phyloP scores from a whole-genome alignment of 2,113 vertebrate genomes.

The Rhinoderma darwinii region DNA sequence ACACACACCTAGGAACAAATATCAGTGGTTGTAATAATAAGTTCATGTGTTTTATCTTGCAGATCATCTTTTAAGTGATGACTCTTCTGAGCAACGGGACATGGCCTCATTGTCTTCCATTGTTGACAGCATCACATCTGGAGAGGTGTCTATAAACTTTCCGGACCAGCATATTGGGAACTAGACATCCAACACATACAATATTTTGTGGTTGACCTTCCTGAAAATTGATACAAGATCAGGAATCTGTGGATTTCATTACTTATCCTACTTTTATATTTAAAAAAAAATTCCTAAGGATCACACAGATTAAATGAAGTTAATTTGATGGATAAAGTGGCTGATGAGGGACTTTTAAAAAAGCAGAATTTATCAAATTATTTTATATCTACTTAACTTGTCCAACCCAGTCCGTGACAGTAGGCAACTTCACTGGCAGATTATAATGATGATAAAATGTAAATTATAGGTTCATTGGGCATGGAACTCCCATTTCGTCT shows the following conservation, averaged over 20 bases:
- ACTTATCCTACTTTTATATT: constrained; percentile 19
- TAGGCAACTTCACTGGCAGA: not conserved
- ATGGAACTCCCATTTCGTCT: not conserved
- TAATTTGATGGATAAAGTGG: not conserved
- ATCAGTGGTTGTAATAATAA: not conserved
- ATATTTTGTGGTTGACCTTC: not conserved
- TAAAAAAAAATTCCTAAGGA: constrained; percentile 19
- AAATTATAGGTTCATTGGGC: not conserved
- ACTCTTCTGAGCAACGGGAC: constrained; percentile 81
- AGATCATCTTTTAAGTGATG: constrained; percentile 86
- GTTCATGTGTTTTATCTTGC: not conserved
- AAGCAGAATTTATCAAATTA: not conserved
- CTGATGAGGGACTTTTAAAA: not conserved
- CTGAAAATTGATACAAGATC: constrained; percentile 8
- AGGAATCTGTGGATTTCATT: constrained; percentile 24
- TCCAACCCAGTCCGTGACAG: not conserved
- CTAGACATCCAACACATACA: constrained; percentile 62
- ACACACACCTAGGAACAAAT: not conserved
- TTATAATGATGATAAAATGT: not conserved
- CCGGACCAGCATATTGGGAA: constrained; percentile 73
- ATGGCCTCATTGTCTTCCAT: constrained; percentile 91
- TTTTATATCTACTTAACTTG: not conserved
- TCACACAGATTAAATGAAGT: not conserved
- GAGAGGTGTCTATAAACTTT: constrained; percentile 79
- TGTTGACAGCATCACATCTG: constrained; percentile 88